These are phyloP conservation scores for Vollenhovia emeryi DNA, from an alignment of 1,140 invertebrate genomes.

Conservation along the genomic window DNA sequence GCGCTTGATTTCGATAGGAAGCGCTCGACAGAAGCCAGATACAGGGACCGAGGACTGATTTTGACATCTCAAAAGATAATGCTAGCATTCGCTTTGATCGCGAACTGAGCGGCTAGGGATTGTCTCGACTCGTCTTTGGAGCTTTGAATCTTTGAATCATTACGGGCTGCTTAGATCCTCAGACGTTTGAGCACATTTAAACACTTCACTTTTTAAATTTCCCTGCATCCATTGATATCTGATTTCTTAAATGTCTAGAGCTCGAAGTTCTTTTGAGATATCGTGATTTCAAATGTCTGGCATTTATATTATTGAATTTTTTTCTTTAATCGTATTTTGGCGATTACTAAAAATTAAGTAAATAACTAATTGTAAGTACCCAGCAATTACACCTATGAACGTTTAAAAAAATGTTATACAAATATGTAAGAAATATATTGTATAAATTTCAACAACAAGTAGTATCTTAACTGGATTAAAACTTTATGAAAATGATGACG, in stretches of 20 bases:
- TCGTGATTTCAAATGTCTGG: neutral
- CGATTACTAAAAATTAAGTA: neutral
- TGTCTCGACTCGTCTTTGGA: constrained; percentile 15
- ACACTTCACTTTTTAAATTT: neutral
- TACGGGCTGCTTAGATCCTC: neutral
- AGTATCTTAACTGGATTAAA: neutral
- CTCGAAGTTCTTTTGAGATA: neutral
- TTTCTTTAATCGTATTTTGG: neutral
- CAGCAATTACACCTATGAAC: neutral
- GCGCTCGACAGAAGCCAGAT: constrained; percentile 47
- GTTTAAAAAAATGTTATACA: neutral
- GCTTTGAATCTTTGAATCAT: constrained; percentile 13
- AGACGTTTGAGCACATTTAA: neutral
- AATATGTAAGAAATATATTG: neutral
- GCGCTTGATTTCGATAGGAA: constrained; percentile 73
- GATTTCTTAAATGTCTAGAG: neutral
- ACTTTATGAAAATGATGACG: neutral
- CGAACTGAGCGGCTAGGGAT: neutral
- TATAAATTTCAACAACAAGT: neutral
- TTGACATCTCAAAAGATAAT: constrained; percentile 41
- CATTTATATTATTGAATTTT: neutral
- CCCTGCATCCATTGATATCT: neutral
- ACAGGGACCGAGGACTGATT: constrained; percentile 62
- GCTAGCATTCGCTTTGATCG: constrained; percentile 55
- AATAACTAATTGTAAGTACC: neutral